Base-by-base conservation (phyloP, 2,113 vertebrate genomes). In the Aldabrachelys gigantea region DNA sequence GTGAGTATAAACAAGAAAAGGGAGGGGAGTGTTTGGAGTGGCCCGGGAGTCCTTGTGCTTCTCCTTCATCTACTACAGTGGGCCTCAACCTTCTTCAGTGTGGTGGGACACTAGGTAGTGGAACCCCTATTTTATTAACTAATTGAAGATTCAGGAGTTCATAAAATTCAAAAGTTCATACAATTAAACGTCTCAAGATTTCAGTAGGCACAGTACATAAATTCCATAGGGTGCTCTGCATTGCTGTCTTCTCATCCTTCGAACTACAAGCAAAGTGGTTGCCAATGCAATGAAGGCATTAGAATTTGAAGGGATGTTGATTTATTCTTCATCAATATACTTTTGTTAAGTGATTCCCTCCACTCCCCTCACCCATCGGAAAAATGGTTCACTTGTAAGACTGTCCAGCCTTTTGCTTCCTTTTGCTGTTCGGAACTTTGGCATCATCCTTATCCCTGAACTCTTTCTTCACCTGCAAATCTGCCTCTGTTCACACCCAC, bases 1-100 rank as follows among this genome's bases (percentile, higher is more conserved):
- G n/a, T 0, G 0, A 6, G 1, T 3, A 0, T 2, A 1, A 1
- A 38, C 3, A 54, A 22, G 21, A 72, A 2, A 35, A n/a, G 3
- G 5, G 5, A 9, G 88, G 10, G 56, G 4, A 11, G 3, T 7
- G 7, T 29, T 29, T 38, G 81, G 41, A 1, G 8, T 57, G 35
- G 49, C 17, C 11, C 44, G 9, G 2, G 10, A 54, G 2, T n/a
- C 16, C 79, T 89, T 8, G 4, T 4, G n/a, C 87, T 84, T 25
- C 83, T 91, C 27, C 25, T 69, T 65, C 8, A 3, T 6, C 24
- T 85, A 13, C 10, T 13, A 31, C 1, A 14, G 19, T 50, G 54
- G 10, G 85, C 85, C 25, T 91, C 6, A 52, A 1, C 49, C 47
- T 16, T 9, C 65, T 3, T 27, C 62, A 75, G 3, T 4, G 12